Base-by-base conservation (phyloP, 2,888 invertebrate species). In the Hemistola chrysoprasaria region DNA sequence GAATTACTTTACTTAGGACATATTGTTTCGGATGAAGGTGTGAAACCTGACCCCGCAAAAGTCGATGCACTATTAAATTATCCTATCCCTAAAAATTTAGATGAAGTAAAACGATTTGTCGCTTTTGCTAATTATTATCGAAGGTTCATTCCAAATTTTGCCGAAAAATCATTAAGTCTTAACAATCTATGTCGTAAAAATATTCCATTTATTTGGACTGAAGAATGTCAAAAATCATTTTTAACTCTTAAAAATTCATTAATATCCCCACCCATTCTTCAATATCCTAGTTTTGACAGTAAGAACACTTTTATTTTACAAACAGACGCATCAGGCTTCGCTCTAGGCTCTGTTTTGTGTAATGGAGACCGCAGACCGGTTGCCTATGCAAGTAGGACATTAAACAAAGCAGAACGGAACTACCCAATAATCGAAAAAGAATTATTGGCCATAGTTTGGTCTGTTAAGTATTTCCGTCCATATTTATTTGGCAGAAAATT, bases 361-460 rank as follows among this genome's bases (percentile, higher is more conserved):
- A 35, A 35, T 22, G n/a, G 10, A 22, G 22, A 35, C 22, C 7
- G 10, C 7, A 8, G 8, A 22, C 48, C 48, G 4, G 34, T 48
- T 4, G 48, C 48, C 25, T 48, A 35, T 6, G 40, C 48, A 2
- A 48, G 43, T 34, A 21, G 48, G 8, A 8, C 20, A 2, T 35
- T 44, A 8, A 44, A 38, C 23, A 44, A 38, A 11, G 36, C 47
- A 5, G 48, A 52, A 27, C 22, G 22, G 28, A 42, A 43, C 11
- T 52, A 48, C 16, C 47, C 52, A 7, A 36, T 33, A 1, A 45
- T 50, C 2, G 30, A 50, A 8, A 51, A 54, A 11, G 43, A 51
- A 29, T 24, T 48, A 4, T 23, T 41, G 28, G 42, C 50, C 3
- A 34, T 47, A 24, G 37, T 46, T 1, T 50, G 50, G 50, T 9